phyloP scores from a whole-genome alignment of 2,888 invertebrate genomes.

The Aphodius granarius region DNA sequence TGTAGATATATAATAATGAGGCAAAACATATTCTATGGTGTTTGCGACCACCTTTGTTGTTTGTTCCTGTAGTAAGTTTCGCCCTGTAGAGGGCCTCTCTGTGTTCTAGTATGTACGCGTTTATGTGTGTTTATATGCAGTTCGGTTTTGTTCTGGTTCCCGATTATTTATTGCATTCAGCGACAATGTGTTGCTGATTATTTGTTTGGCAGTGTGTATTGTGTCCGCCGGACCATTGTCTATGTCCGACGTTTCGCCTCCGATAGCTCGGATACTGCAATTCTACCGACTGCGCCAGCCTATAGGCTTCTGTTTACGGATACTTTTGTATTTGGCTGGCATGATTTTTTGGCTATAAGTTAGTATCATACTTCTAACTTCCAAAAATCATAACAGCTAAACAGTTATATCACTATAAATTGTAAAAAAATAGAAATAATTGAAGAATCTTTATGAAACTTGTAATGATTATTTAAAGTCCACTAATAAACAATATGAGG shows the following conservation, averaged over 20 bases:
- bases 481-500: background rate
- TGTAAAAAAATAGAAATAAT: background rate
- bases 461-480: background rate
- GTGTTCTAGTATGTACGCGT: too few species aligned
- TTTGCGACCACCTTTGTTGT: background rate
- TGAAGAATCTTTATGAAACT: background rate
- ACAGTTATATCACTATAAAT: background rate
- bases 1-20: background rate
- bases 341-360: too few species aligned
- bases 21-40: background rate
- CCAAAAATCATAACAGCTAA: too few species aligned
- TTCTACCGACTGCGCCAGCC: too few species aligned
- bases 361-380: background rate
- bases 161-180: background rate
- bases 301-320: too few species aligned
- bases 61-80: too few species aligned
- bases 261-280: too few species aligned
- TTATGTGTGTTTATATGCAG: too few species aligned
- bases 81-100: too few species aligned
- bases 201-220: background rate
- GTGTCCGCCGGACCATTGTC: background rate
- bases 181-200: background rate
- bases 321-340: too few species aligned
- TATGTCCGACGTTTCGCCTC: background rate
- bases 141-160: too few species aligned